Conservation (phyloP, 2,888 invertebrate species). For the Philereme transversata region DNA sequence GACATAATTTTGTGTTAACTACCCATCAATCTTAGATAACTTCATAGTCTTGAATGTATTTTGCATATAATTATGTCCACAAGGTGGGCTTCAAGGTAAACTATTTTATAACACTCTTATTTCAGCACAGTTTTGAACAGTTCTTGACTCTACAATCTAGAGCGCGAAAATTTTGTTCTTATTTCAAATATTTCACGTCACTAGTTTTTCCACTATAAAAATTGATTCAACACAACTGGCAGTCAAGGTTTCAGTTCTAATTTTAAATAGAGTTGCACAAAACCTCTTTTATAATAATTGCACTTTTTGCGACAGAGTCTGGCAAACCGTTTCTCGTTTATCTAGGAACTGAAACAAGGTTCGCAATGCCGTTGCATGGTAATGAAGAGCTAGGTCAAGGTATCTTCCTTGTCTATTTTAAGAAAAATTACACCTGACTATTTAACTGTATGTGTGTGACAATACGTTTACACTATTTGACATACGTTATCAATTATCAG, state of each 20-base stretch:
- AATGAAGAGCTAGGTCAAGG: conserved; percentile 70
- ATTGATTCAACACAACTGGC: conserved; percentile 9
- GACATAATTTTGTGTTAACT: neutral
- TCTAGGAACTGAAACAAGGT: conserved; percentile 48
- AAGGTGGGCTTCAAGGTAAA: conserved; percentile 19
- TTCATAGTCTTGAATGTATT: conserved; percentile 5
- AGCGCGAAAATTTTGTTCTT: neutral
- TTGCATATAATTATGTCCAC: conserved; percentile 18
- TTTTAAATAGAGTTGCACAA: conserved; percentile 3
- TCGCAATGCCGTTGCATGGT: conserved; percentile 49
- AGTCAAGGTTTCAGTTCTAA: conserved; percentile 8
- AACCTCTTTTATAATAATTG: conserved; percentile 11
- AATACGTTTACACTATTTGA: conserved; percentile 34
- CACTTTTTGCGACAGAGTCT: conserved; percentile 12
- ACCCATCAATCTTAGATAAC: neutral
- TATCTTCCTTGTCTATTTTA: conserved; percentile 54
- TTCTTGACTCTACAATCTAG: neutral
- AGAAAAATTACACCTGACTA: conserved; percentile 19
- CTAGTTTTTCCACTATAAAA: conserved; percentile 5
- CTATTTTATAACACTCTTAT: conserved; percentile 4
- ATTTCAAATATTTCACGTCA: conserved; percentile 8
- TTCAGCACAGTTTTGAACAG: neutral
- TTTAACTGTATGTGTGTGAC: conserved; percentile 8
- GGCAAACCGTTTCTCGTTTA: conserved; percentile 18
- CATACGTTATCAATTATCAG: conserved; percentile 40